phyloP scores from a whole-genome alignment of 2,113 vertebrate genomes.

The Gobio gobio region DNA sequence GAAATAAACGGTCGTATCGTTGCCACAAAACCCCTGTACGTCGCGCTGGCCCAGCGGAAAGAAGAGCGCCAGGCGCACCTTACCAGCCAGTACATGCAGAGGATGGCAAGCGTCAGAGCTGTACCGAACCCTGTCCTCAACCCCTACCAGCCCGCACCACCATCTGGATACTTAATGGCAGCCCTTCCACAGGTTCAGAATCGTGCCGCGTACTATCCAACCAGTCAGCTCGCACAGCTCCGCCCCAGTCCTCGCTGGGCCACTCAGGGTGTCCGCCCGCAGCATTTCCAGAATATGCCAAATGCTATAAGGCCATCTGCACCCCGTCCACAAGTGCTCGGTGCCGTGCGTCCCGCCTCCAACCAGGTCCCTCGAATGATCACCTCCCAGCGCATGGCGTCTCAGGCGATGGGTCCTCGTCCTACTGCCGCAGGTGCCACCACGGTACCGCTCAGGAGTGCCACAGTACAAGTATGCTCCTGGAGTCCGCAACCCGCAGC shows the following conservation, averaged over 20 bases:
- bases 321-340: slow-evolving; percentile 87
- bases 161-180: slow-evolving; percentile 97
- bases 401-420: slow-evolving; percentile 89
- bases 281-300: slow-evolving; percentile 96
- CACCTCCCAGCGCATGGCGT: slow-evolving; percentile 87
- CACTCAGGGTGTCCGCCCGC: slow-evolving; percentile 91
- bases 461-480: slow-evolving; percentile 93
- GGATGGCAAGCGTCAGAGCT: slow-evolving; percentile 91
- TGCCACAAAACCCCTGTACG: slow-evolving; percentile 94
- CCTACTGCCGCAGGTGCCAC: slow-evolving; percentile 76
- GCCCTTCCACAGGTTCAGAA: slow-evolving; percentile 97
- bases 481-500: slow-evolving; percentile 91
- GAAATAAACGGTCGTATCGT: slow-evolving; percentile 99
- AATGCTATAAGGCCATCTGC: slow-evolving; percentile 89
- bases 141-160: slow-evolving; percentile 93
- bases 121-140: slow-evolving; percentile 97
- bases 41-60: slow-evolving; percentile 95
- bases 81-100: slow-evolving; percentile 98
- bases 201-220: slow-evolving; percentile 91
- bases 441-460: slow-evolving; percentile 81
- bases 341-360: slow-evolving; percentile 85
- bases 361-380: slow-evolving; percentile 93
- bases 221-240: slow-evolving; percentile 92
- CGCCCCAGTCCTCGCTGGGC: slow-evolving; percentile 95
- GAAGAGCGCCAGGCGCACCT: slow-evolving; percentile 98